Base-by-base conservation (phyloP, 2,113 vertebrate genomes). In the Hippotragus niger region DNA sequence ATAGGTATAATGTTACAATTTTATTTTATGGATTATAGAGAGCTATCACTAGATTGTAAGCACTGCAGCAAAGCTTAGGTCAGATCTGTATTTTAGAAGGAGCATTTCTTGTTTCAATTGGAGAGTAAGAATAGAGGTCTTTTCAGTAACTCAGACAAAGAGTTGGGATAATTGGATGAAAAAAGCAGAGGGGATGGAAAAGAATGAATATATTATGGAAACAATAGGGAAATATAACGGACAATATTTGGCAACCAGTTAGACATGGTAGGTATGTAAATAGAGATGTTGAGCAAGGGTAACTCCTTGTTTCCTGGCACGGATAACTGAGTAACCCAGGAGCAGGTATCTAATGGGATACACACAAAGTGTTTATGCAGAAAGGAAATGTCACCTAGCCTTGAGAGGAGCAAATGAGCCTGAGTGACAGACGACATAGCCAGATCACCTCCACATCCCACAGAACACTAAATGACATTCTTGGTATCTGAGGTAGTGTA, bases 61-160 rank as follows among this genome's bases (percentile, higher is more conserved):
- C 64, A 96, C 8, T 90, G 29, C 27, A n/a, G 52, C 52, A 45
- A 96, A 91, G 29, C 45, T 90, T 94, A 43, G 13, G 62, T 85
- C 27, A 94, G 58, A 87, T 45, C 53, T 93, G 8, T 83, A 50
- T 88, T 88, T 97, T 90, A 97, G 43, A 95, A 93, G 55, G 40
- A 21, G n/a, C 29, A 88, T 85, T 89, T 5, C 27, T 86, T 91
- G 23, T 93, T 95, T 55, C 36, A 4, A 47, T 5, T 89, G 25
- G 6, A 15, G 19, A 62, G 2, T 74, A 12, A 57, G 1, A 52
- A 21, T 19, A 88, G 6, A 60, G 4, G 6, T 52, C 52, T 94
- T 95, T 91, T 86, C 11, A 94, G 50, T 89, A 96, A 55, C 27
- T 78, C 16, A 33, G 31, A 58, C 11, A 43, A 67, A 96, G 47